These are phyloP conservation scores for Rotaria socialis DNA, from an alignment of 2,888 invertebrate genomes.

Conservation along the genomic window DNA sequence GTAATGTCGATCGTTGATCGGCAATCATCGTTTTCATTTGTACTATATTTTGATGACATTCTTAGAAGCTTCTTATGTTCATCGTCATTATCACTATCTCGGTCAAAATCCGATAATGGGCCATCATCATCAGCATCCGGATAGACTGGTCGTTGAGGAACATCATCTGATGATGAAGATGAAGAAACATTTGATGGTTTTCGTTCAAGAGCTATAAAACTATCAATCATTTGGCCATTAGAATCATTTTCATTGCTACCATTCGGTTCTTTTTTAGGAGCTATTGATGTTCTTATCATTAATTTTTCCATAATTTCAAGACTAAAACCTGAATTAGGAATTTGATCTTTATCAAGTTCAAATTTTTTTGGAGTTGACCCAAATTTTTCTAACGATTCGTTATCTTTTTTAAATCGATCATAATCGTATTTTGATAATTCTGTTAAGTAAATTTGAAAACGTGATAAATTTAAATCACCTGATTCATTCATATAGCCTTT, in stretches of 20 bases:
- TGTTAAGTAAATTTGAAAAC: constrained; percentile 74
- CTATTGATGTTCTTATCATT: background rate
- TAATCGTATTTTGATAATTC: constrained; percentile 51
- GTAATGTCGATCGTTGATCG: constrained; percentile 74
- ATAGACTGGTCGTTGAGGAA: background rate
- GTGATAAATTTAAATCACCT: constrained; percentile 73
- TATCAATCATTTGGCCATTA: background rate
- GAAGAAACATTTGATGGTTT: background rate
- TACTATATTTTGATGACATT: constrained; percentile 65
- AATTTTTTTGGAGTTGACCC: background rate
- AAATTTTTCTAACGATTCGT: background rate
- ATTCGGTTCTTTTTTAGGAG: background rate
- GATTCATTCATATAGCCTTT: constrained; percentile 85
- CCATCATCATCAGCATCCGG: constrained; percentile 12
- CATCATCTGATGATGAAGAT: background rate
- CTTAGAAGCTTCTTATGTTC: constrained; percentile 37
- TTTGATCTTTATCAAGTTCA: constrained; percentile 2
- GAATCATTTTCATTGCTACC: background rate
- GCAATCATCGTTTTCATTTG: constrained; percentile 92
- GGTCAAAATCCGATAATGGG: background rate
- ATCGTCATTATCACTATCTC: background rate
- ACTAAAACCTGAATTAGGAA: background rate
- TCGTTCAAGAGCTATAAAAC: background rate
- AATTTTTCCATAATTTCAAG: background rate
- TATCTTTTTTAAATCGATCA: background rate